Evolutionary conservation across 2,113 vertebrate genomes (phyloP).

Genomic region (Ailurus styani): DNA sequence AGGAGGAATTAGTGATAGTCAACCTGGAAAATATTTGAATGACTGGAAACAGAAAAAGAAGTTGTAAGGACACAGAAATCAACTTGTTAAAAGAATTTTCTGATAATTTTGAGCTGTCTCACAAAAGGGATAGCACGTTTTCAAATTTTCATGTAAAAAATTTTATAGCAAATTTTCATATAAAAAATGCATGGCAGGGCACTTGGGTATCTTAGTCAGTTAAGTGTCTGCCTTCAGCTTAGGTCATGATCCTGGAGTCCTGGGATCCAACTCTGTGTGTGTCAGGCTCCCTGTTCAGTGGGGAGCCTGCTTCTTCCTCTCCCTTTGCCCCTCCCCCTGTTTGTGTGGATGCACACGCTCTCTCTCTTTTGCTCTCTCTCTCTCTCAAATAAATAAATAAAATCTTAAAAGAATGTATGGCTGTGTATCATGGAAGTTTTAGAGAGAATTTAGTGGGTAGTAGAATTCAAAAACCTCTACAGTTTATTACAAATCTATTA

Average conservation of each 20-base stretch:
- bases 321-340: no score
- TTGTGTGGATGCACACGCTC: no score
- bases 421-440: not conserved
- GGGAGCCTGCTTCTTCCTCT: no score
- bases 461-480: not conserved
- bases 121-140: not conserved
- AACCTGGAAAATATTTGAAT: not conserved
- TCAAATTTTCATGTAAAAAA: not conserved
- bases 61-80: not conserved
- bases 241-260: no score
- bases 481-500: not conserved
- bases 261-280: no score
- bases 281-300: no score
- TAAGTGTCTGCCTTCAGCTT: not conserved
- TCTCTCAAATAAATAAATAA: no score
- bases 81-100: conserved; percentile 1
- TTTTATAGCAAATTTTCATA: not conserved
- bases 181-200: not conserved
- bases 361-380: no score
- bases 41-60: not conserved
- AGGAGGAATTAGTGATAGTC: not conserved
- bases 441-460: not conserved
- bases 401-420: not conserved
- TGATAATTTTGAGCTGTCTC: not conserved
- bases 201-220: not conserved